Percentiles rank a stretch among this genome's conserved stretches.
phyloP scores from a whole-genome alignment of 2,797 vertebrate genomes.

The Sarcophilus harrisii region DNA sequence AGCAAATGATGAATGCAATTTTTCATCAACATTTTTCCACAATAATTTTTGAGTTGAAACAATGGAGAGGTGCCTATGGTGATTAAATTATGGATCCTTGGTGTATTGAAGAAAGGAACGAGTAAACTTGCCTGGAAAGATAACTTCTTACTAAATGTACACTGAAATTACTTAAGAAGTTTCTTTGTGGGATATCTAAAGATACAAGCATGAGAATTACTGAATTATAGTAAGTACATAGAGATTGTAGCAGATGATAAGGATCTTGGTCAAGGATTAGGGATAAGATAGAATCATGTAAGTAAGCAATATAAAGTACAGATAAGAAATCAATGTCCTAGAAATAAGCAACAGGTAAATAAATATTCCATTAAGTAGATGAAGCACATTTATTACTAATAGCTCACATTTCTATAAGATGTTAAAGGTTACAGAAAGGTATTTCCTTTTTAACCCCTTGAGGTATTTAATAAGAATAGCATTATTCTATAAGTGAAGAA shows the following conservation, averaged over 20 bases:
- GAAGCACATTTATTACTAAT: neutral
- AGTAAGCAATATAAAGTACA: neutral
- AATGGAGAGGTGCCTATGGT: neutral
- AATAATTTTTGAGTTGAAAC: neutral
- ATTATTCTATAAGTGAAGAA: neutral
- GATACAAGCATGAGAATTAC: neutral
- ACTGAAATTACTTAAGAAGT: neutral
- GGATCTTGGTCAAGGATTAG: neutral
- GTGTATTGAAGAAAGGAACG: neutral
- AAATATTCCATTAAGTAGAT: neutral
- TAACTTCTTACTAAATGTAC: slow-evolving; percentile 7
- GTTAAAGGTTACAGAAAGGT: neutral
- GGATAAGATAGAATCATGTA: neutral
- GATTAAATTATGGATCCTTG: neutral
- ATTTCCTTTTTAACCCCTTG: neutral
- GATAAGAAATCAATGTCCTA: neutral
- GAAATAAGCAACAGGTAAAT: neutral
- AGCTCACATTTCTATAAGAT: neutral
- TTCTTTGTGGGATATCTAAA: neutral
- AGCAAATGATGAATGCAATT: neutral
- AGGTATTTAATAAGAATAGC: neutral
- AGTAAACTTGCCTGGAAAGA: slow-evolving; percentile 4
- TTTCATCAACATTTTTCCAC: neutral
- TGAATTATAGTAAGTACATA: neutral
- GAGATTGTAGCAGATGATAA: neutral